Evolutionary conservation across 2,888 invertebrate species (phyloP).

Genomic region (Polydrusus pterygomalis): DNA sequence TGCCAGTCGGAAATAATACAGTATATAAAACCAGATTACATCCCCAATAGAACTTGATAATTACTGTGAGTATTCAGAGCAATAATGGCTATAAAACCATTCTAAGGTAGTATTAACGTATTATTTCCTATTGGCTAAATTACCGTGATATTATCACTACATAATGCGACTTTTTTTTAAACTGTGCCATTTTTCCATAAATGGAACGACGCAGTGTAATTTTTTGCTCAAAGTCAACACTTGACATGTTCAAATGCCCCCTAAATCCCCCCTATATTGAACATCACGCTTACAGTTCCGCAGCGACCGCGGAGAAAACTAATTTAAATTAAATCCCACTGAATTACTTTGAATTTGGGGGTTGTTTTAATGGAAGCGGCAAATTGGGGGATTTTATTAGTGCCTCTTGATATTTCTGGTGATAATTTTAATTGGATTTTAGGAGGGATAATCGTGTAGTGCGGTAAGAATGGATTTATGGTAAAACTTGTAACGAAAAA

Average conservation of each 20-base stretch:
- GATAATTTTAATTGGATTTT: constrained; percentile 56
- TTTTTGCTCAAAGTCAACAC: constrained; percentile 5
- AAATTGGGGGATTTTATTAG: constrained; percentile 58
- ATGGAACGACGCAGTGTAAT: neutral
- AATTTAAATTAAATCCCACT: constrained; percentile 86
- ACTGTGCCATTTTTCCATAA: no score
- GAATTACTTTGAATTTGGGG: constrained; percentile 75
- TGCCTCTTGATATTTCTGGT: constrained; percentile 51
- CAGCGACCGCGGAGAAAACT: constrained; percentile 74
- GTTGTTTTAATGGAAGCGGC: constrained; percentile 51
- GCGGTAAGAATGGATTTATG: constrained; percentile 50
- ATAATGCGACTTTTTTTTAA: no score
- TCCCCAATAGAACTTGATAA: no score
- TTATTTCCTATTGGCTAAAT: no score
- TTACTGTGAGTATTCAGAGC: no score
- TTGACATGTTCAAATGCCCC: constrained; percentile 58
- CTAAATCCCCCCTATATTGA: constrained; percentile 64
- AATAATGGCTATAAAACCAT: no score
- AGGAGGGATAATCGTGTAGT: constrained; percentile 37
- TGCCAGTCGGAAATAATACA: no score
- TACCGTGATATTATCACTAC: no score
- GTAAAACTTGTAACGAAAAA: constrained; percentile 1
- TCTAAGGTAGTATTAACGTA: no score
- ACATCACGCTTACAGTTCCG: constrained; percentile 61
- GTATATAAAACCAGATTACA: no score